Percentiles rank a stretch among this genome's conserved stretches.
Conservation (phyloP, 2,888 invertebrate genomes). For the Dryobotodes eremita region DNA sequence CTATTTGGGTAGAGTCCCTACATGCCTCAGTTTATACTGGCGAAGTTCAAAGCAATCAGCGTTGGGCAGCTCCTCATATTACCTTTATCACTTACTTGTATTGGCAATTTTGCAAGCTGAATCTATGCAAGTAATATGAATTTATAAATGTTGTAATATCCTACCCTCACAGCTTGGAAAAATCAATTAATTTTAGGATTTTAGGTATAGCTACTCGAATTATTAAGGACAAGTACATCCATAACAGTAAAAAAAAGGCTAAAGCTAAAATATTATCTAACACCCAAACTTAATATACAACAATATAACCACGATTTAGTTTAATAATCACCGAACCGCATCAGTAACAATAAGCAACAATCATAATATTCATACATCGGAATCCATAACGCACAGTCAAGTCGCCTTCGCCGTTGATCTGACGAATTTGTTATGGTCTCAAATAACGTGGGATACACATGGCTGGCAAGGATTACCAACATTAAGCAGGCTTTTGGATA, state of each 20-base stretch:
- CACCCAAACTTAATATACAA: not conserved
- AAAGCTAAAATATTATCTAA: not conserved
- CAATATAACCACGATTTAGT: constrained; percentile 25
- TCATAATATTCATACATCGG: constrained; percentile 85
- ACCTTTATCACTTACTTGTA: not conserved
- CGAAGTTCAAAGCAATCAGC: not conserved
- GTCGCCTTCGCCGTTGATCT: constrained; percentile 85
- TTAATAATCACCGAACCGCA: constrained; percentile 62
- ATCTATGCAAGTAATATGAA: not conserved
- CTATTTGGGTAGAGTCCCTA: not conserved
- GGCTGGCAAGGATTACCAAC: constrained; percentile 43
- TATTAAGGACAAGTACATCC: not conserved
- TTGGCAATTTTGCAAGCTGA: not conserved
- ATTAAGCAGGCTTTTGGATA: not conserved
- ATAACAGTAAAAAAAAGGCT: too few relatives aligned
- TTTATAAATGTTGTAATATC: not conserved
- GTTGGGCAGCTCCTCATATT: not conserved
- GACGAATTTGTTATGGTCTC: constrained; percentile 90
- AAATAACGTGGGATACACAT: constrained; percentile 82
- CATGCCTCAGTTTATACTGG: too few relatives aligned
- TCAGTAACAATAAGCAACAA: constrained; percentile 80
- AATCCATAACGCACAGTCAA: constrained; percentile 82
- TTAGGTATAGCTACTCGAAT: not conserved
- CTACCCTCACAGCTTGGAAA: not conserved
- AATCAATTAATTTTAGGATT: too few relatives aligned